A percentile compares a stretch with the other conserved stretches of the same genome.
These are phyloP conservation scores for Unio pictorum DNA, from an alignment of 2,888 invertebrate species.

Conservation along the genomic window DNA sequence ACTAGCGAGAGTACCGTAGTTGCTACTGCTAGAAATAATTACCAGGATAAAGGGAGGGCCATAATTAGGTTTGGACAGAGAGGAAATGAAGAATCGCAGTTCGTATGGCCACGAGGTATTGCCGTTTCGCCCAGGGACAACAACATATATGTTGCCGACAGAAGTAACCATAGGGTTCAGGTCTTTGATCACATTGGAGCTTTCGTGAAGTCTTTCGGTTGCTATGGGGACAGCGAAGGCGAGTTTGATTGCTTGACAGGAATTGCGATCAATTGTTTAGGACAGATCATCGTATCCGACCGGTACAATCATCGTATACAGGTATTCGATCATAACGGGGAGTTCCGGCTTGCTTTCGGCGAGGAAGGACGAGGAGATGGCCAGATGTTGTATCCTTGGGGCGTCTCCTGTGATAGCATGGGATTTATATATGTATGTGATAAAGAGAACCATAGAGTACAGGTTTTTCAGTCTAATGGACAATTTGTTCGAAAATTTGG, in stretches of 20 bases:
- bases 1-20: conserved; percentile 54
- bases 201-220: conserved; percentile 92
- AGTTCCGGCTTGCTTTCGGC: conserved; percentile 93
- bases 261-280: conserved; percentile 95
- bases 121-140: conserved; percentile 92
- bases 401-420: conserved; percentile 95
- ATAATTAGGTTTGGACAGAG: conserved; percentile 85
- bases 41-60: conserved; percentile 61
- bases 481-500: conserved; percentile 98
- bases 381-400: conserved; percentile 99
- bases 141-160: conserved; percentile 96
- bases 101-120: conserved; percentile 99
- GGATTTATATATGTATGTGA: conserved; percentile 99
- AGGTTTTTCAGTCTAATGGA: conserved; percentile 87
- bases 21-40: conserved; percentile 55
- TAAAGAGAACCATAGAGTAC: conserved; percentile 98
- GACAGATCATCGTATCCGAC: conserved; percentile 97
- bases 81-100: conserved; percentile 98
- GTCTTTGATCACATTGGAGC: conserved; percentile 90
- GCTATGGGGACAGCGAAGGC: conserved; percentile 94
- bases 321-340: conserved; percentile 93
- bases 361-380: conserved; percentile 95
- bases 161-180: conserved; percentile 98
- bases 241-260: conserved; percentile 99
- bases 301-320: conserved; percentile 92